Conservation (phyloP, 1,140 invertebrate genomes). For the Chelonus insularis region DNA sequence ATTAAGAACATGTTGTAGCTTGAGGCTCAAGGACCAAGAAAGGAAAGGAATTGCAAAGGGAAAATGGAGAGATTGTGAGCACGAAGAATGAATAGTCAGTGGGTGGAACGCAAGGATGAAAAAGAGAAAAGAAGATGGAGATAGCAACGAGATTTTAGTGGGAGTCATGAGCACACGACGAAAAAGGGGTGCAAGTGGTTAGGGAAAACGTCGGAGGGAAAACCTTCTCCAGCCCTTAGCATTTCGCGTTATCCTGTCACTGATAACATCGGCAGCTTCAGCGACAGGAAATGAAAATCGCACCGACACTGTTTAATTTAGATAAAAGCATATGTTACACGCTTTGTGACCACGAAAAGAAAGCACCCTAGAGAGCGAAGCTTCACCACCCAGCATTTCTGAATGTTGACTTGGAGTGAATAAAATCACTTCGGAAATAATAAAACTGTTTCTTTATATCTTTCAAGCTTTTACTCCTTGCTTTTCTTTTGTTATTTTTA, state of each 20-base stretch:
- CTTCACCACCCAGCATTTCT: background rate
- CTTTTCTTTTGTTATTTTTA: no score
- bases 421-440: no score
- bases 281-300: constrained; percentile 63
- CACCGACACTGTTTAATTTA: constrained; percentile 63
- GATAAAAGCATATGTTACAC: constrained; percentile 64
- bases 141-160: constrained; percentile 17
- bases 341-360: constrained; percentile 20
- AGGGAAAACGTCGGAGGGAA: constrained; percentile 38
- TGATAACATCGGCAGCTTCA: constrained; percentile 60
- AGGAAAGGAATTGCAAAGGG: constrained; percentile 24
- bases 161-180: constrained; percentile 3
- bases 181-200: constrained; percentile 14
- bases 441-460: no score
- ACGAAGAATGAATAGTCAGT: constrained; percentile 10
- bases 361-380: background rate
- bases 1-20: background rate
- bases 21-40: constrained; percentile 18
- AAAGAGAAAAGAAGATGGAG: constrained; percentile 17
- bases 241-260: constrained; percentile 51
- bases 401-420: no score
- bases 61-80: constrained; percentile 39
- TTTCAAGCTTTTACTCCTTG: no score
- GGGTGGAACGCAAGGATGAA: background rate
- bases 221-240: constrained; percentile 48